Evolutionary conservation across 1,140 invertebrate species (phyloP).

Genomic region (Macrosteles quadrilineatus): DNA sequence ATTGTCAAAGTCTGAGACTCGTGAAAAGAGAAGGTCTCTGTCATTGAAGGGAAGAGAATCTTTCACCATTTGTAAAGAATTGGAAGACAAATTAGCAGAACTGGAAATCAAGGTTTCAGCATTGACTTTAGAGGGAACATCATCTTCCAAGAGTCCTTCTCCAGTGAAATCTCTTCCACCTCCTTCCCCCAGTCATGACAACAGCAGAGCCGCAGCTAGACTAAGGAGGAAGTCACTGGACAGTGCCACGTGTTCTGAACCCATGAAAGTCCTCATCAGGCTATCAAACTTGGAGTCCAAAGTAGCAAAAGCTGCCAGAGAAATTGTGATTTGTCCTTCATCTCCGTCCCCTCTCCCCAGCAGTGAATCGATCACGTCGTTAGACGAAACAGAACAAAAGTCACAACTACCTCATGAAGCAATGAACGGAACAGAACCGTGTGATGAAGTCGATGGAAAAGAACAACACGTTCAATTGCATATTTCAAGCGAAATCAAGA

Average conservation of each 20-base stretch:
- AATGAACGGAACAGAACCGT: conserved; percentile 33
- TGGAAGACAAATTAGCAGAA: conserved; percentile 79
- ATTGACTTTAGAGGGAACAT: conserved; percentile 51
- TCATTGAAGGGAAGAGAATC: conserved; percentile 79
- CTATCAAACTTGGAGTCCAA: conserved; percentile 72
- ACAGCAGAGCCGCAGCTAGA: conserved; percentile 50
- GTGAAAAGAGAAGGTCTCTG: conserved; percentile 75
- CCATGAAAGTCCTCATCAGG: conserved; percentile 74
- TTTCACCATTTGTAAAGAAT: conserved; percentile 74
- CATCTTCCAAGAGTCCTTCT: conserved; percentile 48
- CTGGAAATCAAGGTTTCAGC: conserved; percentile 73
- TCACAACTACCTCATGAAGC: conserved; percentile 17
- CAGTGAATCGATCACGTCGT: background rate
- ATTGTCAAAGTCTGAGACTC: conserved; percentile 71
- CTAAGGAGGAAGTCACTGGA: conserved; percentile 71
- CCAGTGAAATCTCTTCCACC: conserved; percentile 55
- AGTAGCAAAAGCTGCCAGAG: conserved; percentile 58
- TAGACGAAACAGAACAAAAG: conserved; percentile 2
- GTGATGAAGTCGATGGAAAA: conserved; percentile 33
- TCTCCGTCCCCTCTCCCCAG: conserved; percentile 24
- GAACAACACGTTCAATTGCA: conserved; percentile 22
- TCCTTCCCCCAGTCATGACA: conserved; percentile 49
- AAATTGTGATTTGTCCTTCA: conserved; percentile 27
- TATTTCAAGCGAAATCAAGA: conserved; percentile 37
- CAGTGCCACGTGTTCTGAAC: conserved; percentile 72